Base-by-base conservation (phyloP, 2,888 invertebrate genomes). In the Drosophila flavopinicola region DNA sequence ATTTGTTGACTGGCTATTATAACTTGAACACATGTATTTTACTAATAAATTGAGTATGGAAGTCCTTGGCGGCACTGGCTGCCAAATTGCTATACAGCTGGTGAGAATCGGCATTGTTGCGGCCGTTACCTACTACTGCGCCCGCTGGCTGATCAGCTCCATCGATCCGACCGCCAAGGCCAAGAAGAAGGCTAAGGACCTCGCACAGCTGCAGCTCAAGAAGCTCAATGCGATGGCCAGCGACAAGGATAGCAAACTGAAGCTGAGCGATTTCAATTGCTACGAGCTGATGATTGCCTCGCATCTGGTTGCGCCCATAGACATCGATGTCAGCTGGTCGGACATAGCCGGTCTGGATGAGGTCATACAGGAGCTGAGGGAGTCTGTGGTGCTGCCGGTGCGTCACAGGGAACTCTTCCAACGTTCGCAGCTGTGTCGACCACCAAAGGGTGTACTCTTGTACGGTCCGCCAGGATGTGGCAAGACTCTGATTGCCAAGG, bases 401-500 rank as follows among this genome's bases (percentile, higher is more conserved):
- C 95, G 95, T 86, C 94, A 96, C 73, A 93, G 95, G 32, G 95
- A 97, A 68, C 92, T 98, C 11, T 97, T 98, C 76, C 93, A 94
- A 25, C 94, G 95, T 87, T 97, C 97, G 0, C 93, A 94, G 64
- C 93, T 99, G 6, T 96, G 98, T 49, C 96, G 96, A 90, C 96
- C 99, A 1, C 99, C 99, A 0, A 99, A 98, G 93, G 98, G 98
- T 29, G 97, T 99, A 1, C 91, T 99, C 52, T 92, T 99, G 39
- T 96, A 98, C 90, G 99, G 99, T 0, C 98, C 99, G 15, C 99
- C 99, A 35, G 94, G 98, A 15, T 99, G 98, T 92, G 99, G 99
- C 25, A 99, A 99, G 92, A 99, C 99, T 0, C 93, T 99, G 90
- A 97, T 99, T 71, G 99, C 99, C 0, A 98, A 98, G 92, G 98